These are phyloP conservation scores for Hyppa rectilinea DNA, from an alignment of 2,888 invertebrate species.

Conservation along the genomic window DNA sequence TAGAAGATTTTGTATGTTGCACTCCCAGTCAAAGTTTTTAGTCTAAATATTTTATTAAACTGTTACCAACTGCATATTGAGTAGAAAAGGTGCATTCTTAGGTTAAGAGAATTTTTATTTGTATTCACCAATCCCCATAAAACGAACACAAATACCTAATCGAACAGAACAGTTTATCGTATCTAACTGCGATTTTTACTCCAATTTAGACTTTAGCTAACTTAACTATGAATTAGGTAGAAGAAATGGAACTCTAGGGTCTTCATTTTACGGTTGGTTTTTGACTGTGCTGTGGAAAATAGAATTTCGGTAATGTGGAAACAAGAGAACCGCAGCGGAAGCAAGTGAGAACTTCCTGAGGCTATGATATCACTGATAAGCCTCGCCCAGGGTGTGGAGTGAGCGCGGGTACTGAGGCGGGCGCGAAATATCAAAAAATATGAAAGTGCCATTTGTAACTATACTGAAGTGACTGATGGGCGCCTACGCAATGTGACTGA, in stretches of 20 bases:
- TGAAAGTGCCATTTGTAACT: neutral
- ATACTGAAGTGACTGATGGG: neutral
- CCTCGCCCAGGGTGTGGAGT: neutral
- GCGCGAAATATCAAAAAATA: neutral
- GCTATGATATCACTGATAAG: constrained; percentile 60
- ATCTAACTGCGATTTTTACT: constrained; percentile 65
- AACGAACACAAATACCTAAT: constrained; percentile 32
- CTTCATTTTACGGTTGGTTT: neutral
- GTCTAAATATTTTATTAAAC: neutral
- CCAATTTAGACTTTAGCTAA: constrained; percentile 59
- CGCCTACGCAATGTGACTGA: too few relatives aligned
- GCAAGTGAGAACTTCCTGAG: constrained; percentile 69
- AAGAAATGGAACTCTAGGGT: neutral
- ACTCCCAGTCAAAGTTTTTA: neutral
- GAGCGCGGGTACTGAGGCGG: neutral
- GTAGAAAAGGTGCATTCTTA: neutral
- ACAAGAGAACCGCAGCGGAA: constrained; percentile 69
- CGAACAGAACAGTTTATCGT: constrained; percentile 47
- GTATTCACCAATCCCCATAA: constrained; percentile 8
- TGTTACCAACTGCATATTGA: neutral
- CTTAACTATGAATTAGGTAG: constrained; percentile 63
- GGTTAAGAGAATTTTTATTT: neutral
- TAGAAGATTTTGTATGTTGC: neutral
- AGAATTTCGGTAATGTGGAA: constrained; percentile 69
- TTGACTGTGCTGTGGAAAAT: constrained; percentile 27